Conservation (phyloP, 1,140 invertebrate species). For the Ips nitidus region DNA sequence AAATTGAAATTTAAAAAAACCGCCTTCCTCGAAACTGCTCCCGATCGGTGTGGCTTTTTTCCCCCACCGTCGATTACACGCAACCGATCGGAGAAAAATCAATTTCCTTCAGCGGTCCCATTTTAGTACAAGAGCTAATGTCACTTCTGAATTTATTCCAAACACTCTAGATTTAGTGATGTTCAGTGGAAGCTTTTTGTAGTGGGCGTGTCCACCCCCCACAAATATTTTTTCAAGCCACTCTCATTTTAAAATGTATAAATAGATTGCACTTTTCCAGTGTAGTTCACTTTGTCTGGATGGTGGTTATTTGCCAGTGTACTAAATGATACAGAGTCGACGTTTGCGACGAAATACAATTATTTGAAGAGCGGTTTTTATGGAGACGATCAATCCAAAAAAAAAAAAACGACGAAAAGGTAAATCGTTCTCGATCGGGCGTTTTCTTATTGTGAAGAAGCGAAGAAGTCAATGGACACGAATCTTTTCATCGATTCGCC, state of each 20-base stretch:
- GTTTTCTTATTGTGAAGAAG: slow-evolving; percentile 6
- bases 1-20: slow-evolving; percentile 36
- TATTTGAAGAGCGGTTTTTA: slow-evolving; percentile 36
- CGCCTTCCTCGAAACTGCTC: slow-evolving; percentile 31
- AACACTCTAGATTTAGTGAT: neutral
- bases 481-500: slow-evolving; percentile 23
- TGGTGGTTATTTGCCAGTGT: no score
- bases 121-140: slow-evolving; percentile 6
- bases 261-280: no score
- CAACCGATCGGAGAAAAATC: slow-evolving; percentile 20
- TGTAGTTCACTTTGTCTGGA: no score
- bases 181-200: neutral
- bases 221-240: no score
- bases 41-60: slow-evolving; percentile 27
- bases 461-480: slow-evolving; percentile 19
- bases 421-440: slow-evolving; percentile 19
- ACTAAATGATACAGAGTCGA: neutral
- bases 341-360: slow-evolving; percentile 29
- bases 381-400: neutral
- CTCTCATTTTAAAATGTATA: no score
- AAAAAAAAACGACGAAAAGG: slow-evolving; percentile 22
- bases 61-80: slow-evolving; percentile 21
- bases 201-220: neutral
- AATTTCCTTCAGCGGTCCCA: slow-evolving; percentile 13
- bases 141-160: neutral